Conservation (phyloP, 2,113 vertebrate species). For the Hystrix cristata region DNA sequence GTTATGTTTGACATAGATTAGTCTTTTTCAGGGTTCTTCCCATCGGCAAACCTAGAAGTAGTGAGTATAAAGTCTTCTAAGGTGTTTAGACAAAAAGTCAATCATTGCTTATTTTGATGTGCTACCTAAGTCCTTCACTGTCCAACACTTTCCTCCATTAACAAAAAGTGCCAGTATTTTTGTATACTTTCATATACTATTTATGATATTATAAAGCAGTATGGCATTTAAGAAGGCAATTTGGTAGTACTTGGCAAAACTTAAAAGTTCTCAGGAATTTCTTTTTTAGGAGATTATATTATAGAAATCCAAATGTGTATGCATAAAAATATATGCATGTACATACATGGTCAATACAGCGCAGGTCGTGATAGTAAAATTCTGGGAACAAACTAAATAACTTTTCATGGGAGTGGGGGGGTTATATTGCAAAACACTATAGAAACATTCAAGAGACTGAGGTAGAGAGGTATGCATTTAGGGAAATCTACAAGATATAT, state of each 20-base stretch:
- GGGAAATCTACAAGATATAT: neutral
- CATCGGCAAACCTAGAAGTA: neutral
- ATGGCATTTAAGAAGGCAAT: conserved; percentile 1
- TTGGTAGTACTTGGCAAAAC: neutral
- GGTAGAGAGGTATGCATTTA: neutral
- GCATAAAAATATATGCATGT: conserved; percentile 8
- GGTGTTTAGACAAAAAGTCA: conserved; percentile 4
- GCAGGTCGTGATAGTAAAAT: neutral
- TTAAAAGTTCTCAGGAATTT: neutral
- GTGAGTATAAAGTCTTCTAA: neutral
- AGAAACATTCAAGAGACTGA: neutral
- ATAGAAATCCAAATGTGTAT: conserved; percentile 29
- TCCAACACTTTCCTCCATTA: neutral
- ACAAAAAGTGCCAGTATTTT: neutral
- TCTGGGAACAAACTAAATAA: neutral
- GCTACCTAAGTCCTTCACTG: neutral
- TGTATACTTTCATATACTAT: neutral
- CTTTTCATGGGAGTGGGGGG: neutral
- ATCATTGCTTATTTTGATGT: neutral
- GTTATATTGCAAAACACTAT: neutral
- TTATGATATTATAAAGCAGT: conserved; percentile 21
- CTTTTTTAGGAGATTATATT: neutral
- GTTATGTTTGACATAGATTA: neutral
- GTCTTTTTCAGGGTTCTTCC: neutral
- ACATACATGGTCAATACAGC: neutral